These are phyloP conservation scores for Orchesellides sinensis DNA, from an alignment of 2,888 invertebrate genomes.

Conservation along the genomic window DNA sequence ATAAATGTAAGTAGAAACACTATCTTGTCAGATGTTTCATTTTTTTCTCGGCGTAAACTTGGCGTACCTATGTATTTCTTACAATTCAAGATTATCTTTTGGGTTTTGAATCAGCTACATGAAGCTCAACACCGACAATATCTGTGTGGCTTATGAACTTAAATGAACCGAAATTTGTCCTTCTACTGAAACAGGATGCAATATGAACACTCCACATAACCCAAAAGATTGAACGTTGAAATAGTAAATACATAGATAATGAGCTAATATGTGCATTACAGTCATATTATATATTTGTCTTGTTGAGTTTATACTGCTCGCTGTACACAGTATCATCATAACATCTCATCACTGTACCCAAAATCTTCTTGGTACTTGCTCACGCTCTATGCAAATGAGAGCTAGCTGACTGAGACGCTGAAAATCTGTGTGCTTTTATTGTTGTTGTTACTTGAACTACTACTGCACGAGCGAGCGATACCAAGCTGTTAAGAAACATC, in stretches of 20 bases:
- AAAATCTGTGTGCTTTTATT: conserved; percentile 19
- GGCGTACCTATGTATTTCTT: too few relatives aligned
- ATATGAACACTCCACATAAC: background rate
- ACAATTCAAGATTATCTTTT: too few relatives aligned
- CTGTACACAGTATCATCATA: too few relatives aligned
- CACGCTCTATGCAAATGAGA: too few relatives aligned
- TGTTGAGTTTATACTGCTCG: too few relatives aligned
- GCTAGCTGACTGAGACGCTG: conserved; percentile 27
- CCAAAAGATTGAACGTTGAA: background rate
- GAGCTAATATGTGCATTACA: too few relatives aligned
- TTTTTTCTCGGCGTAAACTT: background rate
- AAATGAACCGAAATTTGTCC: conserved; percentile 13
- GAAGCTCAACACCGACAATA: background rate
- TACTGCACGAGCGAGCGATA: conserved; percentile 4
- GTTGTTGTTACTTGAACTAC: background rate
- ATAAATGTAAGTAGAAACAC: too few relatives aligned
- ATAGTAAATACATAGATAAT: too few relatives aligned
- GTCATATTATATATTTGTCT: too few relatives aligned
- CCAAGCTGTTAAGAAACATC: background rate
- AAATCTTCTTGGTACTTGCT: too few relatives aligned
- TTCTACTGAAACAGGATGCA: conserved; percentile 11
- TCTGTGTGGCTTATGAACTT: background rate
- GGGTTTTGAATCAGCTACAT: background rate
- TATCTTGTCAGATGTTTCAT: background rate
- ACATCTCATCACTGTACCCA: too few relatives aligned